Evolutionary conservation across 2,113 vertebrate species (phyloP), one percentile per base, ranked within the genome.

Genomic region (Syngnathus floridae): DNA sequence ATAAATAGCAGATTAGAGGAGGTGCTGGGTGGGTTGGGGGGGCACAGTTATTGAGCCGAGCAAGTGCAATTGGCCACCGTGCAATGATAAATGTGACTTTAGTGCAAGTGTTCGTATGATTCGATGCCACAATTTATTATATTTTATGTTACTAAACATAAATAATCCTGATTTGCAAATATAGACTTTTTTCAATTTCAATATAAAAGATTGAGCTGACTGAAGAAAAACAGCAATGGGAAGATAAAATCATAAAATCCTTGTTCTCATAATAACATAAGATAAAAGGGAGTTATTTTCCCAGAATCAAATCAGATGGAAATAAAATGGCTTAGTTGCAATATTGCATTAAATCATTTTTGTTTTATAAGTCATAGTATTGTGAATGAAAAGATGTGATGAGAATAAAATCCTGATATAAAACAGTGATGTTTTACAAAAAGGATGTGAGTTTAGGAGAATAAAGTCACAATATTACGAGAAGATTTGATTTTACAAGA

Each of bases 1-100:
- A 90, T 89, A 89, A 85, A 87, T 82, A 71, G 74, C 66, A 83
- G 82, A 88, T 91, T 90, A 86, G 77, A 84, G 26, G 26, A 31
- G 26, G 26, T 31, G 26, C 26, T 26, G 26, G 2, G 40, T 9
- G 10, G 0, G 2, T 41, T 10, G 1, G 40, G 40, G 70, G 77
- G 76, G 67, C 68, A 81, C 78, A 84, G 84, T 86, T 80, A 78
- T 79, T 77, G 88, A 91, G 90, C 86, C 82, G 21, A 21, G 22
- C 4, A 59, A 65, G 40, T 26, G 41, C 7, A 22, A 21, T 65
- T 58, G 45, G 17, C 12, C 40, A 62, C 60, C 21, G 9, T 57
- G 55, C 55, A 59, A 22, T 59, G 9, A 59, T 40, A 22, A 54
- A 54, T 54, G 51, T 54, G 55, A 36, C 2, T 4, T 1, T 51